phyloP scores from a whole-genome alignment of 1,140 invertebrate genomes.

The Delia radicum region DNA sequence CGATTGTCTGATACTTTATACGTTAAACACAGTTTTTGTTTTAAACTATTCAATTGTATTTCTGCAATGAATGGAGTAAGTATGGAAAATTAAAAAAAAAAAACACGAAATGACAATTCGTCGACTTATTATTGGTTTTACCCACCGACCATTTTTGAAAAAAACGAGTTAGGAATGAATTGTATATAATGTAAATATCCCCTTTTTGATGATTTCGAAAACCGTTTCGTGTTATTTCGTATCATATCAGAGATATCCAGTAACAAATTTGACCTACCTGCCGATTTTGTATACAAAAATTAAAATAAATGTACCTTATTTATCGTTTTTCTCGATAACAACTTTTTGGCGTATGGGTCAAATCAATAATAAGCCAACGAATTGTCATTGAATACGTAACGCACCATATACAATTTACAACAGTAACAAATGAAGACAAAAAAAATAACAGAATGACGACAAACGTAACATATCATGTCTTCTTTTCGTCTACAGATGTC shows the following conservation, averaged over 20 bases:
- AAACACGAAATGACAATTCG: too few relatives aligned
- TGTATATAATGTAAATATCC: too few relatives aligned
- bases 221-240: too few relatives aligned
- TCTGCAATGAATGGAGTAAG: neutral
- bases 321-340: neutral
- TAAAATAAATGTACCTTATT: too few relatives aligned
- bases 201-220: too few relatives aligned
- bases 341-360: neutral
- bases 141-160: too few relatives aligned
- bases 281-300: too few relatives aligned
- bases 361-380: neutral
- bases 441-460: neutral
- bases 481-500: slow-evolving; percentile 60
- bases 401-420: neutral
- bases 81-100: too few relatives aligned
- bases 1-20: neutral
- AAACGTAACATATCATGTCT: slow-evolving; percentile 20
- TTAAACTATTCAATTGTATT: neutral
- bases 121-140: too few relatives aligned
- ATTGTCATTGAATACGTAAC: neutral
- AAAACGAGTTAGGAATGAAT: too few relatives aligned
- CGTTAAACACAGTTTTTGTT: neutral
- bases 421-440: neutral
- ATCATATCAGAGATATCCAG: too few relatives aligned
- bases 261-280: too few relatives aligned